Evolutionary conservation across 1,140 invertebrate genomes (phyloP).

Genomic region (Drosophila persimilis): DNA sequence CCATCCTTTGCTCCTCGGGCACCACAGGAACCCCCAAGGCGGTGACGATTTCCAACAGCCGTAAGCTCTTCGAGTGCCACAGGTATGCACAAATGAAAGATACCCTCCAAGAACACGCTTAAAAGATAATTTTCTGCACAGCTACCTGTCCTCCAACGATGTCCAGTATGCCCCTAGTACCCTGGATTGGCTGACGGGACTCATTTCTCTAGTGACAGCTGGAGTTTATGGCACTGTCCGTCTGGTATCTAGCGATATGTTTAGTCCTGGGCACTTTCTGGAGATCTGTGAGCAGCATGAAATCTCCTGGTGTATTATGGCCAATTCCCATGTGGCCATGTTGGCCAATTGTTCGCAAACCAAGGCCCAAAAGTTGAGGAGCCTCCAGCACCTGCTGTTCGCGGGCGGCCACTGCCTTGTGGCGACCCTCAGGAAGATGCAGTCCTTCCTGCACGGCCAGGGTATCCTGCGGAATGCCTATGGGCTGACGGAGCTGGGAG

Average conservation of each 20-base stretch:
- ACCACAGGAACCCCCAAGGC: constrained; percentile 92
- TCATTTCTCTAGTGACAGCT: constrained; percentile 65
- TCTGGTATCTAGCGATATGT: constrained; percentile 67
- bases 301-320: constrained; percentile 59
- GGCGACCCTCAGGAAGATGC: constrained; percentile 68
- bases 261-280: constrained; percentile 60
- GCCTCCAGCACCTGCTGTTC: constrained; percentile 64
- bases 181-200: constrained; percentile 72
- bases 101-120: no score
- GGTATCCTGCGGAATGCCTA: constrained; percentile 64
- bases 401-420: constrained; percentile 68
- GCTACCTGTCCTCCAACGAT: constrained; percentile 64
- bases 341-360: constrained; percentile 54
- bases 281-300: constrained; percentile 65
- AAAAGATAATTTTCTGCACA: constrained; percentile 6
- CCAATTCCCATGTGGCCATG: constrained; percentile 72
- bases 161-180: constrained; percentile 75
- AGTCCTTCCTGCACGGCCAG: constrained; percentile 52
- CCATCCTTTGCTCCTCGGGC: constrained; percentile 86
- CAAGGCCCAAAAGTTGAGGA: constrained; percentile 37
- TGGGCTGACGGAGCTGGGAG: constrained; percentile 60
- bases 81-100: constrained; percentile 24
- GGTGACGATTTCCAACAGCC: constrained; percentile 88
- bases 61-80: constrained; percentile 55
- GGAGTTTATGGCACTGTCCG: constrained; percentile 64